Evolutionary conservation across 2,888 invertebrate species (phyloP).

Genomic region (Prionchulus punctatus): DNA sequence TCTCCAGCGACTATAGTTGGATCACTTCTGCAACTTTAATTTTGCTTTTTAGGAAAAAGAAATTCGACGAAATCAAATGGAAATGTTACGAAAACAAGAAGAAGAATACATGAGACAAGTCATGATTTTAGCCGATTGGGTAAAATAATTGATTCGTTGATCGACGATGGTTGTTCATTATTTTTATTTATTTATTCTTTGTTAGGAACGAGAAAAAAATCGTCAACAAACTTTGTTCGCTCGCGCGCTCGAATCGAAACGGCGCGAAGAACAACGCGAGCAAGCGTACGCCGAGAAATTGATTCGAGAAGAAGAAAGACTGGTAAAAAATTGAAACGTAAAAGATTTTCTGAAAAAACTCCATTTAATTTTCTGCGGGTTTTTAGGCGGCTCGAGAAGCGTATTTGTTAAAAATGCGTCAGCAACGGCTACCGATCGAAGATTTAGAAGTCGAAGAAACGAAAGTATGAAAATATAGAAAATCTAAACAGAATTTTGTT

Average conservation of each 20-base stretch:
- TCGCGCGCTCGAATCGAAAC: constrained; percentile 64
- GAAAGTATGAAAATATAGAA: constrained; percentile 6
- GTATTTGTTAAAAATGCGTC: constrained; percentile 51
- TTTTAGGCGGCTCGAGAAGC: constrained; percentile 41
- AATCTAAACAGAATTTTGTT: too few species aligned
- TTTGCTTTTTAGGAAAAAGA: constrained; percentile 56
- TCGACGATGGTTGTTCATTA: neutral
- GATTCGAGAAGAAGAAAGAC: constrained; percentile 7
- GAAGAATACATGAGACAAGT: neutral
- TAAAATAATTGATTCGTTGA: neutral
- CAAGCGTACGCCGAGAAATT: constrained; percentile 7
- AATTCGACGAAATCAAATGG: constrained; percentile 66
- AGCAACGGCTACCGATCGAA: constrained; percentile 70
- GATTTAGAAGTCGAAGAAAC: constrained; percentile 61
- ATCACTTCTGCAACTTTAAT: too few species aligned
- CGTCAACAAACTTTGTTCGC: constrained; percentile 77
- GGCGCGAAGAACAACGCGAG: constrained; percentile 55
- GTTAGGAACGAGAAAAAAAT: constrained; percentile 65
- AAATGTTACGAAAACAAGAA: constrained; percentile 66
- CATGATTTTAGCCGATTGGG: neutral
- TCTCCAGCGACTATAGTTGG: too few species aligned
- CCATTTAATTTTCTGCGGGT: too few species aligned
- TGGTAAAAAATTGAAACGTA: constrained; percentile 1
- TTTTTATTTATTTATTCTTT: neutral
- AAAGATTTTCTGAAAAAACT: too few species aligned